Conservation (phyloP, 2,888 invertebrate genomes). For the Trissolcus brochymenae region DNA sequence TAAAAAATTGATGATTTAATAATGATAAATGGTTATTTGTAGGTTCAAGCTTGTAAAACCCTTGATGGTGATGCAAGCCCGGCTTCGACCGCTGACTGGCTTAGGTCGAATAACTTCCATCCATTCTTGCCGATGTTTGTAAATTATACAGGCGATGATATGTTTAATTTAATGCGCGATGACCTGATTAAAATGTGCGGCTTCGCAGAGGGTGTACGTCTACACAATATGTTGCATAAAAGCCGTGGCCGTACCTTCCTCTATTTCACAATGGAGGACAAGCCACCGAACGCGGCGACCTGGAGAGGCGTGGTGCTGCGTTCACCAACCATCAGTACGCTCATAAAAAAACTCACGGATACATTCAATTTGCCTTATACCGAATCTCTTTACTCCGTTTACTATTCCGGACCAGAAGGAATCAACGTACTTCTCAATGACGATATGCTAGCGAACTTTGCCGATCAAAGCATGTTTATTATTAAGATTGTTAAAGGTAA, state of each 20-base stretch:
- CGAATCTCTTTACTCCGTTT: slow-evolving; percentile 77
- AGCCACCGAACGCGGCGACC: slow-evolving; percentile 67
- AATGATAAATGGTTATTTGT: slow-evolving; percentile 32
- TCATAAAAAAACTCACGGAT: slow-evolving; percentile 70
- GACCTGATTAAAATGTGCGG: slow-evolving; percentile 97
- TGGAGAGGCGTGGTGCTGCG: slow-evolving; percentile 83
- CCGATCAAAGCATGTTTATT: slow-evolving; percentile 85
- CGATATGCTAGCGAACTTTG: slow-evolving; percentile 89
- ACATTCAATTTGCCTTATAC: slow-evolving; percentile 70
- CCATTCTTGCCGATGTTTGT: slow-evolving; percentile 86
- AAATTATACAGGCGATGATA: slow-evolving; percentile 92
- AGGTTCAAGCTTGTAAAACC: slow-evolving; percentile 58
- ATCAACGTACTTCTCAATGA: slow-evolving; percentile 90
- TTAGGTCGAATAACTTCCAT: slow-evolving; percentile 86
- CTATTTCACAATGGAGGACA: slow-evolving; percentile 85
- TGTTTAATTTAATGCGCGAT: slow-evolving; percentile 91
- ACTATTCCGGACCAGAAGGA: slow-evolving; percentile 89
- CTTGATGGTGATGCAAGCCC: slow-evolving; percentile 84
- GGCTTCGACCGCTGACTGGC: slow-evolving; percentile 87
- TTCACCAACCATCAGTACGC: slow-evolving; percentile 58
- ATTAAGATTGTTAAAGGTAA: slow-evolving; percentile 80
- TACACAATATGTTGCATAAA: slow-evolving; percentile 92
- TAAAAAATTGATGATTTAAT: slow-evolving; percentile 2
- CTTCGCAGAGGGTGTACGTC: slow-evolving; percentile 93
- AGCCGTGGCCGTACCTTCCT: slow-evolving; percentile 87